Evolutionary conservation across 2,113 vertebrate species (phyloP), one percentile per base, ranked within the genome.

Genomic region (Crypturellus undulatus): DNA sequence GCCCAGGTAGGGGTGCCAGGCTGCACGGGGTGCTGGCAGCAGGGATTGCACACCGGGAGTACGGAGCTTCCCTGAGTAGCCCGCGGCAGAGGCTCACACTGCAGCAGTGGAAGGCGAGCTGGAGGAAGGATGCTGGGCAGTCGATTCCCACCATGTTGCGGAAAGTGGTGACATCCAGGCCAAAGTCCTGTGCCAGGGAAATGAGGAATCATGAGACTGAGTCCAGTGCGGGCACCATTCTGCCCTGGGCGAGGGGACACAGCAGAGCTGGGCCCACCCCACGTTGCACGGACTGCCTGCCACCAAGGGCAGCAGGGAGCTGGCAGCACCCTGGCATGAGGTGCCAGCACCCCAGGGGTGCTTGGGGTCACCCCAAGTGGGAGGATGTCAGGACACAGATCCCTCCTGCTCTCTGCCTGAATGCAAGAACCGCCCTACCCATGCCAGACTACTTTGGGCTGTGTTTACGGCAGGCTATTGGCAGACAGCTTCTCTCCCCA

Each of bases 71-170:
- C 49, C 28, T 5, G 51, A 16, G 54, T 9, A 8, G 54, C 54
- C 54, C 30, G 28, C 54, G 30, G 54, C 54, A 18, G 13, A 14
- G 43, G 76, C 99, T 98, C 96, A 99, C 99, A 40, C 97, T 98
- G 97, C 99, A 99, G 98, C 99, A 99, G 94, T 98, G 98, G 90
- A 99, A 98, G 69, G 99, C 98, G 19, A 99, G 97, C 86, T 98
- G 98, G 72, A 99, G 98, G 96, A 99, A 99, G 4, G 97, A 94
- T 0, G 95, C 78, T 0, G 99, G 99, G 92, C 99, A 99, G 96
- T 99, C 98, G 5, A 97, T 97, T 14, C 96, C 98, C 45, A 99
- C 98, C 98, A 99, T 98, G 82, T 98, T 98, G 92, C 98, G 97
- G 95, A 99, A 99, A 3, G 98, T 94, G 20, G 97, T 96, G 75